phyloP scores from a whole-genome alignment of 53 echinoderm and acorn worm species.

The Zoroaster sp. region DNA sequence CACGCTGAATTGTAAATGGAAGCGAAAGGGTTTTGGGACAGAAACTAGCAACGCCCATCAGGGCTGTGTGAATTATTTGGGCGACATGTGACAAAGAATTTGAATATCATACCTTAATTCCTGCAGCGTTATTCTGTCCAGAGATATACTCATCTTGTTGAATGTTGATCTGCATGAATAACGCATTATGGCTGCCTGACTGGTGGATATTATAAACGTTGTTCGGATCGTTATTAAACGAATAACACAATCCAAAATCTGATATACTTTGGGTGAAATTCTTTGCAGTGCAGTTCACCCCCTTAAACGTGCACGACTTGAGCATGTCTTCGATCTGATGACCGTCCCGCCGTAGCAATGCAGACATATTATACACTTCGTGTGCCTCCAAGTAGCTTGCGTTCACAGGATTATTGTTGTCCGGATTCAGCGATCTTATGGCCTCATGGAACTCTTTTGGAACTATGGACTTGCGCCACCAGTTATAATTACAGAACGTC shows the following conservation, averaged over 20 bases:
- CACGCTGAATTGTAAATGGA: neutral
- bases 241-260: constrained; percentile 72
- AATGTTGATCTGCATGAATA: constrained; percentile 64
- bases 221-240: constrained; percentile 60
- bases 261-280: constrained; percentile 66
- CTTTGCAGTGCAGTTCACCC: constrained; percentile 35
- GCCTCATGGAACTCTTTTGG: neutral
- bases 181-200: constrained; percentile 63
- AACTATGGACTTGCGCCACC: constrained; percentile 49
- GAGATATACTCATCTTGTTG: constrained; percentile 73
- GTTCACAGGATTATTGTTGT: neutral
- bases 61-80: neutral
- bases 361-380: constrained; percentile 1
- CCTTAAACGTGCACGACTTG: constrained; percentile 48
- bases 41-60: neutral
- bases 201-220: constrained; percentile 26
- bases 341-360: neutral
- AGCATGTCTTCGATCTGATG: constrained; percentile 71
- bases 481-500: constrained; percentile 72
- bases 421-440: neutral
- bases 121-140: constrained; percentile 67
- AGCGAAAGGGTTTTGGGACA: neutral
- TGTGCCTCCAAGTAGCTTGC: neutral
- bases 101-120: constrained; percentile 61
- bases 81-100: neutral